Evolutionary conservation across 2,888 invertebrate species (phyloP).

Genomic region (Acanthosepion lycidas): DNA sequence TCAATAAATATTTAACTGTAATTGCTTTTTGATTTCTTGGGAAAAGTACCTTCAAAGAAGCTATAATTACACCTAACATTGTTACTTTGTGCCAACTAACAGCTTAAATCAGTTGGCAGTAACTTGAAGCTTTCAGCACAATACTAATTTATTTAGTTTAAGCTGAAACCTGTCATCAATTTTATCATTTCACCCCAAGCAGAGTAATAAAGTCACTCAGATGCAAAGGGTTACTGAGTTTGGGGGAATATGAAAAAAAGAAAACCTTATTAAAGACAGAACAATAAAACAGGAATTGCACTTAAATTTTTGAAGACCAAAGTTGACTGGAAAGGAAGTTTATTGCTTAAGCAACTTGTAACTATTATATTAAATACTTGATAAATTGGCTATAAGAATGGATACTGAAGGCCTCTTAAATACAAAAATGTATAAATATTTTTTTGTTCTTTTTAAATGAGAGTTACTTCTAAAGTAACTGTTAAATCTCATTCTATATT

Average conservation of each 20-base stretch:
- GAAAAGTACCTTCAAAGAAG: background rate
- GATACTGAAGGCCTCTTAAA: background rate
- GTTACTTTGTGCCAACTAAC: background rate
- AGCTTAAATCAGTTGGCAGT: background rate
- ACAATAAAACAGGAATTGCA: too few relatives aligned
- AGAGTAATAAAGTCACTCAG: too few relatives aligned
- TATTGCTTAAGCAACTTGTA: background rate
- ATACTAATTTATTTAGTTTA: background rate
- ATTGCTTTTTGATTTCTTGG: background rate
- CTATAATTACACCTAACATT: background rate
- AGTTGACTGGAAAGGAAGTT: too few relatives aligned
- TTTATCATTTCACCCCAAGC: too few relatives aligned
- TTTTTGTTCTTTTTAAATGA: background rate
- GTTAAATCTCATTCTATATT: background rate
- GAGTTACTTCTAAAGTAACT: background rate
- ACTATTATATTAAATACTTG: background rate
- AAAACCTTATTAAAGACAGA: too few relatives aligned
- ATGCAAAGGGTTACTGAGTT: too few relatives aligned
- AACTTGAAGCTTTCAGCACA: background rate
- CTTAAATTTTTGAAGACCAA: too few relatives aligned
- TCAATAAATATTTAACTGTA: too few relatives aligned
- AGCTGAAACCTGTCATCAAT: background rate
- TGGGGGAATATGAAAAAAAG: too few relatives aligned
- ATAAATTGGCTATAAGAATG: background rate
- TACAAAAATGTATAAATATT: background rate